These are phyloP conservation scores for Cavia aperea DNA, from an alignment of 2,113 vertebrate genomes.

Conservation along the genomic window DNA sequence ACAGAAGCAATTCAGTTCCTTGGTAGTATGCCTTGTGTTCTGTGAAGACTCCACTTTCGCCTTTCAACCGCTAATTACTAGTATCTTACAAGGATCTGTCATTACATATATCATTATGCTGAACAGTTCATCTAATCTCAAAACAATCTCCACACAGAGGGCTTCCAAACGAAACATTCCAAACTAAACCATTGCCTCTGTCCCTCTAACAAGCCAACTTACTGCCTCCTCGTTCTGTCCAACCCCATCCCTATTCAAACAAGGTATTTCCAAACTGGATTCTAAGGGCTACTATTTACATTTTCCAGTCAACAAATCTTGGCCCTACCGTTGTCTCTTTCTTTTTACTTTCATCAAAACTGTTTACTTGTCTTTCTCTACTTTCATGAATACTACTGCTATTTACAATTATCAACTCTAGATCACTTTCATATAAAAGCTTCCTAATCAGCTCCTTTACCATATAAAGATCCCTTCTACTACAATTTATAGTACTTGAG, in stretches of 20 bases:
- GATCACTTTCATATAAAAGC: not conserved
- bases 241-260: not conserved
- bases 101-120: not conserved
- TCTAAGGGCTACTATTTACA: not conserved
- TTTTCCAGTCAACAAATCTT: not conserved
- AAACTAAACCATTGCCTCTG: slow-evolving; percentile 4
- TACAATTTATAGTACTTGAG: not conserved
- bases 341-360: slow-evolving; percentile 27
- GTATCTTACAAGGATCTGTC: not conserved
- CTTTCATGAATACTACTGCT: not conserved
- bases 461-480: not conserved
- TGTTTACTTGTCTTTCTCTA: not conserved
- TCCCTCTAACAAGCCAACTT: not conserved
- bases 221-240: not conserved
- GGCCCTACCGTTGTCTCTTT: not conserved
- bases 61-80: not conserved
- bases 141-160: not conserved
- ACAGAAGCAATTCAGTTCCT: not conserved
- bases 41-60: not conserved
- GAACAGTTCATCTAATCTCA: not conserved
- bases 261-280: not conserved
- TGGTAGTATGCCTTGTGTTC: not conserved
- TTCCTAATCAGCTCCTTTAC: not conserved
- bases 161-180: not conserved
- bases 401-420: not conserved